A percentile compares a stretch with the other conserved stretches of the same genome.
Evolutionary conservation across 2,888 invertebrate species (phyloP).

Genomic region (Lycocerus yunnanus): DNA sequence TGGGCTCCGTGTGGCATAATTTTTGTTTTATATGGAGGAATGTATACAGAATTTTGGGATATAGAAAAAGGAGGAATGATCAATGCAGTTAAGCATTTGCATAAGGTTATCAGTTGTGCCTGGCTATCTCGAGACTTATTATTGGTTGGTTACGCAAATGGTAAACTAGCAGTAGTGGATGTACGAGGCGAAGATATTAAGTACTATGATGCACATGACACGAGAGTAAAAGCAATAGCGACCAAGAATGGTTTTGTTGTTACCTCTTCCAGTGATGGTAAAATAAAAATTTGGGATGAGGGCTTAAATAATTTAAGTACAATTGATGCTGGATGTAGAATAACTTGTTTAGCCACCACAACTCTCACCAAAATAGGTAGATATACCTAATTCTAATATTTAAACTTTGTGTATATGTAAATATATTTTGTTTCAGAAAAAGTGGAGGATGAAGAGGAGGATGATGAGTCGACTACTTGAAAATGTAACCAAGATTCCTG

Average conservation of each 20-base stretch:
- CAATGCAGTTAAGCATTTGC: constrained; percentile 67
- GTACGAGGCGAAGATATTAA: constrained; percentile 59
- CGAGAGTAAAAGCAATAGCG: constrained; percentile 71
- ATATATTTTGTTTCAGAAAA: neutral
- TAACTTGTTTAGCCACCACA: constrained; percentile 70
- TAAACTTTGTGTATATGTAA: neutral
- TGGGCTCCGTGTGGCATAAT: constrained; percentile 81
- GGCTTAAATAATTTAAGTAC: constrained; percentile 61
- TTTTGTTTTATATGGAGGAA: constrained; percentile 76
- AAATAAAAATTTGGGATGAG: constrained; percentile 73
- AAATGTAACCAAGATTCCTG: neutral
- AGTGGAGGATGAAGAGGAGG: neutral
- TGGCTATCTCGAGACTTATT: constrained; percentile 70
- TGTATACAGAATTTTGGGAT: constrained; percentile 78
- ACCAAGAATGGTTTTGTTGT: constrained; percentile 63
- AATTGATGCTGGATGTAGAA: constrained; percentile 70
- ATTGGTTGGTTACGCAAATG: constrained; percentile 76
- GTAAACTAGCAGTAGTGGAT: constrained; percentile 66
- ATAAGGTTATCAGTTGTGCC: constrained; percentile 70
- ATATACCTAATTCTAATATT: neutral
- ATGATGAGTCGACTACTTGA: neutral
- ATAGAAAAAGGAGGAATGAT: constrained; percentile 74
- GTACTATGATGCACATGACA: constrained; percentile 62
- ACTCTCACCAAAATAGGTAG: constrained; percentile 39
- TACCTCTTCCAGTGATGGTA: constrained; percentile 75